Evolutionary conservation across 2,888 invertebrate genomes (phyloP), one percentile per base, ranked within the genome.

Genomic region (Norana najaformis): DNA sequence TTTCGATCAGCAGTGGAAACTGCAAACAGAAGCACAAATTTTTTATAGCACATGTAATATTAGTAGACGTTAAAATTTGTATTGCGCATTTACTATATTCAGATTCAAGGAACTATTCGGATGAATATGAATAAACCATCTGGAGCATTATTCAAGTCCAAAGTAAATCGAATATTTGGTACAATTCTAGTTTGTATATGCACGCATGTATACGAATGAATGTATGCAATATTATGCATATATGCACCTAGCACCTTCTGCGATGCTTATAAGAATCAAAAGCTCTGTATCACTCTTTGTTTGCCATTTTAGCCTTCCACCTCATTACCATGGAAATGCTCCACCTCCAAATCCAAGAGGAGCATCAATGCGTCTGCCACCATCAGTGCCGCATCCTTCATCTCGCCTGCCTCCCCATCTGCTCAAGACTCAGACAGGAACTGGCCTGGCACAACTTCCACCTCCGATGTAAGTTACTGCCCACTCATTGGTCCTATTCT

Each of bases 381-480:
- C 35, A 36, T 85, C 85, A 23, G 85, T 37, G 37, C 85, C 85
- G 11, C 85, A 85, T 85, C 85, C 85, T 6, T 85, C 85, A 23
- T 36, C 85, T 36, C 85, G 85, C 36, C 85, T 85, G 35, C 85
- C 85, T 85, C 85, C 35, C 23, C 85, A 85, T 30, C 36, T 85
- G 85, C 35, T 11, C 1, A 85, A 85, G 85, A 85, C 5, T 23
- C 85, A 85, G 85, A 23, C 85, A 85, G 36, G 36, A 85, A 36
- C 85, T 36, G 37, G 85, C 37, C 85, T 35, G 16, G 0, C 85
- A 36, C 37, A 35, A 36, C 85, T 85, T 34, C 85, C 85, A 37
- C 85, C 30, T 37, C 85, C 85, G 23, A 35, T 85, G 85, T 37
- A 36, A 85, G 85, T 85, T 69, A 69, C n/a, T 69, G 69, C 30